phyloP scores from a whole-genome alignment of 2,797 vertebrate genomes.

The Phoeniculus purpureus region DNA sequence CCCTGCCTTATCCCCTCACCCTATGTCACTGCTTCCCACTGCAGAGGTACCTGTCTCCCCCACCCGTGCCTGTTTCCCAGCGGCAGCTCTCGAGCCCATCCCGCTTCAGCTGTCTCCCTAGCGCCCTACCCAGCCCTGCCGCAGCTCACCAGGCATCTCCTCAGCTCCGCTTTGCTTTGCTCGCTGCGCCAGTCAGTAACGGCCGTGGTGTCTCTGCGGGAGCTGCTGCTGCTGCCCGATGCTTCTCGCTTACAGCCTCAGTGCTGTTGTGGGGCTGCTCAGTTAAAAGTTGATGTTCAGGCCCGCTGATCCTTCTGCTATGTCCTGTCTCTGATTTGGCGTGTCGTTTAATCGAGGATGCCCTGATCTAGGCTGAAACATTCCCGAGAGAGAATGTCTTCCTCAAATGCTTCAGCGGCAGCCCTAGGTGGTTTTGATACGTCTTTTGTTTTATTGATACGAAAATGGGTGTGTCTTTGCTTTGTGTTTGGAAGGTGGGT shows the following conservation, averaged over 20 bases:
- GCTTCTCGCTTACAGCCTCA: background rate
- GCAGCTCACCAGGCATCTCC: background rate
- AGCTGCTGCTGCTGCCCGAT: background rate
- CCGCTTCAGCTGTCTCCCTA: background rate
- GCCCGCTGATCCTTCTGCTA: background rate
- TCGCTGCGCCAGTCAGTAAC: background rate
- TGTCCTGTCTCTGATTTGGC: background rate
- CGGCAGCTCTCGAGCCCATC: background rate
- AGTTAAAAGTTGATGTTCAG: background rate
- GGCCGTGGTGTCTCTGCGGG: too few species aligned
- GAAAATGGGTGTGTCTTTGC: slow-evolving; percentile 3
- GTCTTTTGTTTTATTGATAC: background rate
- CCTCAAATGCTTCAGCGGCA: background rate
- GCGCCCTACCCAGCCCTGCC: background rate
- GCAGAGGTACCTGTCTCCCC: background rate
- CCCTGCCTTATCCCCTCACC: background rate
- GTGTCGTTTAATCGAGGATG: background rate
- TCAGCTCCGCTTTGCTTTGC: background rate
- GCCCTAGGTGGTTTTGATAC: background rate
- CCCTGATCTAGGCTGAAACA: background rate
- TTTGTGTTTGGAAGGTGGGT: background rate
- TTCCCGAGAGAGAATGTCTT: background rate
- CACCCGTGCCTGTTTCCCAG: background rate
- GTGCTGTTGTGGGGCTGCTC: background rate
- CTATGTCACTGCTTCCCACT: background rate